Evolutionary conservation across 2,888 invertebrate genomes (phyloP).

Genomic region (Neocrepidodera transversa): DNA sequence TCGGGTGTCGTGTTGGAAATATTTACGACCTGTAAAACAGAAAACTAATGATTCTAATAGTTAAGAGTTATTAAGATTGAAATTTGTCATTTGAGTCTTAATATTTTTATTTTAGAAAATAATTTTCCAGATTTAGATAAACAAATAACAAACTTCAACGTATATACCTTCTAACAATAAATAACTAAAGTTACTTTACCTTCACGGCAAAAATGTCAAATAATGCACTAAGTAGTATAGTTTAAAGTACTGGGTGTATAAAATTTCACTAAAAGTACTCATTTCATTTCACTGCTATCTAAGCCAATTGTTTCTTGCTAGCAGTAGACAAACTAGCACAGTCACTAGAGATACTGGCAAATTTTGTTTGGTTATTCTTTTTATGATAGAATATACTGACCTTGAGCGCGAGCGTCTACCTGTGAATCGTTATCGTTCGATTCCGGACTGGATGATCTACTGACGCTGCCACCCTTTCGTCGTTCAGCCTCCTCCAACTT

Average conservation of each 20-base stretch:
- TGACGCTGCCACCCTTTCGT: conserved; percentile 57
- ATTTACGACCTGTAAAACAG: conserved; percentile 38
- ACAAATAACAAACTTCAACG: conserved; percentile 14
- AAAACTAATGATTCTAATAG: not conserved
- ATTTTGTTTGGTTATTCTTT: conserved; percentile 9
- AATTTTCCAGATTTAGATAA: no score
- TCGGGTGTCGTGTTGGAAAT: conserved; percentile 23
- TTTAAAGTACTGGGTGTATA: not conserved
- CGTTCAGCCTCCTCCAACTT: conserved; percentile 70
- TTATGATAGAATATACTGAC: conserved; percentile 51
- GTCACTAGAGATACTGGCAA: conserved; percentile 7
- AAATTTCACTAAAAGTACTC: conserved; percentile 14
- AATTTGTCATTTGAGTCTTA: conserved; percentile 14
- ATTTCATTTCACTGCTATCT: conserved; percentile 5
- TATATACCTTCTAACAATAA: not conserved
- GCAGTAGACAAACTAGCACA: conserved; percentile 6
- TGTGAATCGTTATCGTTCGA: conserved; percentile 60
- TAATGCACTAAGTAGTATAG: not conserved
- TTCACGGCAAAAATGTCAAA: conserved; percentile 17
- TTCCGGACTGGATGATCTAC: conserved; percentile 57
- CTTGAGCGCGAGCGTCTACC: conserved; percentile 57
- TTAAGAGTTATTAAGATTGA: not conserved
- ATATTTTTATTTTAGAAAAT: no score
- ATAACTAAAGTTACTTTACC: conserved; percentile 19
- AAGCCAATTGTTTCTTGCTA: conserved; percentile 23